Conservation (phyloP, 2,113 vertebrate species). For the Chamaea fasciata region DNA sequence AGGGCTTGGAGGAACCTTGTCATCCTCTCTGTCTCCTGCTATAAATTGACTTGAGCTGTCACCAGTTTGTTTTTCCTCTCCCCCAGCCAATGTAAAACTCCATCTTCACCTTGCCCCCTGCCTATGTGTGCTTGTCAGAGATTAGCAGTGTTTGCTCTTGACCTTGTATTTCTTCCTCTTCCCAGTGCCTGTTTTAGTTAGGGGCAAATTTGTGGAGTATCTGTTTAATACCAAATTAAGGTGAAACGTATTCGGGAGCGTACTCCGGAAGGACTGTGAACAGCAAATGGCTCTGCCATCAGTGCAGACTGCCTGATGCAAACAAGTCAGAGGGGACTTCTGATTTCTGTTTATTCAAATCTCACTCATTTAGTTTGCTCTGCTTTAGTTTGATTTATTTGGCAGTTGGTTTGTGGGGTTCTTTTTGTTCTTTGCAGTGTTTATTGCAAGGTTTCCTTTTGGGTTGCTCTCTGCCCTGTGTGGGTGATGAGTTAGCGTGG, state of each 20-base stretch:
- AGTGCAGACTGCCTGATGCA: neutral
- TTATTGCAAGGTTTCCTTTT: neutral
- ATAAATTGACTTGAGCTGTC: conserved; percentile 18
- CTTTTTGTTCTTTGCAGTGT: neutral
- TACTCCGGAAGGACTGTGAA: neutral
- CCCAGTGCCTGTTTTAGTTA: neutral
- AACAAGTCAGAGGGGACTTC: neutral
- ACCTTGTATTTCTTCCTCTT: neutral
- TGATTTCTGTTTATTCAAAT: conserved; percentile 1
- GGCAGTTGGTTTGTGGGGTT: neutral
- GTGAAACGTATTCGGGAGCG: neutral
- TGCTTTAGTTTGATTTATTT: neutral
- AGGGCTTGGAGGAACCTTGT: neutral
- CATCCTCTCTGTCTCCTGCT: neutral
- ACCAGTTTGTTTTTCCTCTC: neutral
- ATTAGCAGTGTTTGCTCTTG: neutral
- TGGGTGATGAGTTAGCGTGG: neutral
- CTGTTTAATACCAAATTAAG: neutral
- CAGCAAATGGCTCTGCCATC: neutral
- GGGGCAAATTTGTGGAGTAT: neutral
- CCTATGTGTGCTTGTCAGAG: neutral
- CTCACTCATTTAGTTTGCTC: neutral
- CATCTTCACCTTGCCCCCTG: neutral
- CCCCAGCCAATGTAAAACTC: neutral
- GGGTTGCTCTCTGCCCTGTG: neutral